A percentile compares a stretch with the other conserved stretches of the same genome.
These are phyloP conservation scores for Epinephelus lanceolatus DNA, from an alignment of 2,113 vertebrate genomes.

Conservation along the genomic window DNA sequence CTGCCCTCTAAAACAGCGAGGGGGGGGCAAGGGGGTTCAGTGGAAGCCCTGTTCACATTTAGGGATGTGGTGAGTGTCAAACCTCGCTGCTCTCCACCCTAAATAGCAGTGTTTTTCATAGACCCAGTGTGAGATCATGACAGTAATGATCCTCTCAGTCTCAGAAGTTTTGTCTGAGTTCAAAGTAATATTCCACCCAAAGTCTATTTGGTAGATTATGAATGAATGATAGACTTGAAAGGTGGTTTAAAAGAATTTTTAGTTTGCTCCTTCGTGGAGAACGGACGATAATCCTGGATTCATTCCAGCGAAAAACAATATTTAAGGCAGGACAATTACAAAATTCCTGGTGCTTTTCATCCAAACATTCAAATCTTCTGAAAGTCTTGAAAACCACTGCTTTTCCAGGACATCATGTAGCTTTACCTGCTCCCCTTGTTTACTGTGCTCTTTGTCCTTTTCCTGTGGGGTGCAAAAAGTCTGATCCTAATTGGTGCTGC, in stretches of 20 bases:
- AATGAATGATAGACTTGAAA: neutral
- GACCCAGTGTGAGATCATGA: conserved; percentile 20
- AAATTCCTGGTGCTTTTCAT: neutral
- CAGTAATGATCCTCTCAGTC: neutral
- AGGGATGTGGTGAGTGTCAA: conserved; percentile 84
- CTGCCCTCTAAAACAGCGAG: conserved; percentile 82
- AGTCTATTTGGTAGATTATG: conserved; percentile 19
- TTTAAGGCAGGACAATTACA: neutral
- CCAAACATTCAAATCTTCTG: neutral
- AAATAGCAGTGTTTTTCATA: conserved; percentile 72
- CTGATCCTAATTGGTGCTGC: conserved; percentile 25
- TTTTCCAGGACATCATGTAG: conserved; percentile 29
- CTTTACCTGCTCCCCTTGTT: neutral
- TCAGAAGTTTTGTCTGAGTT: conserved; percentile 27
- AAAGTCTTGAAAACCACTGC: conserved; percentile 67
- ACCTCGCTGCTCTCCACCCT: conserved; percentile 42
- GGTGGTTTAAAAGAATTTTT: conserved; percentile 1
- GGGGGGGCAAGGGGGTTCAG: conserved; percentile 54
- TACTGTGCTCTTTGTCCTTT: neutral
- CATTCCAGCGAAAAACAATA: neutral
- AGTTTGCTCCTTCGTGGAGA: neutral
- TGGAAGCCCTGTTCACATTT: conserved; percentile 65
- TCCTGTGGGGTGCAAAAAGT: neutral
- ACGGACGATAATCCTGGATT: neutral
- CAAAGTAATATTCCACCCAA: conserved; percentile 19